phyloP scores from a whole-genome alignment of 64 coral and sea anemone species.

The Hydrozoanthus tunicans region DNA sequence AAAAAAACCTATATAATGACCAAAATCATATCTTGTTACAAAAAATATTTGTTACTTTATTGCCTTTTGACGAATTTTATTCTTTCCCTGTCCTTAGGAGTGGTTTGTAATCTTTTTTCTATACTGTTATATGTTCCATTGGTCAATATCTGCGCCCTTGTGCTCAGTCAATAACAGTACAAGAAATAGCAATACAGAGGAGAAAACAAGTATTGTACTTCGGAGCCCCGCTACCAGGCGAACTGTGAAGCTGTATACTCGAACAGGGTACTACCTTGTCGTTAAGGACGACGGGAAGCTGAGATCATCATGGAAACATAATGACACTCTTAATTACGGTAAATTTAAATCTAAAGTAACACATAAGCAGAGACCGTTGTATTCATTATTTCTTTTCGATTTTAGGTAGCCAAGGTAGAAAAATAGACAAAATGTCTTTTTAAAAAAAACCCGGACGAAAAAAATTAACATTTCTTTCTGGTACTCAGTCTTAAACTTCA shows the following conservation, averaged over 20 bases:
- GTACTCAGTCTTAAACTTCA: too few relatives aligned
- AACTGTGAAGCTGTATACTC: background rate
- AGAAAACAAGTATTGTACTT: background rate
- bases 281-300: slow-evolving; percentile 21
- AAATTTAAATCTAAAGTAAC: background rate
- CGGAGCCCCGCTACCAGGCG: background rate
- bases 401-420: background rate
- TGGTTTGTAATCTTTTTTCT: background rate
- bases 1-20: too few relatives aligned
- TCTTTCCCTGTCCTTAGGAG: background rate
- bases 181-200: background rate
- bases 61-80: background rate
- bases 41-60: too few relatives aligned
- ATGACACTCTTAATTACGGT: slow-evolving; percentile 14
- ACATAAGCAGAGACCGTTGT: background rate
- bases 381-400: background rate
- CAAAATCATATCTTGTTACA: too few relatives aligned
- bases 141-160: background rate
- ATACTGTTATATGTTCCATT: slow-evolving; percentile 1
- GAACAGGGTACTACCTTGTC: slow-evolving; percentile 41
- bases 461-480: too few relatives aligned
- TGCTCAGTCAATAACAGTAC: background rate
- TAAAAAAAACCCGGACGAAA: too few relatives aligned
- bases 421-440: background rate
- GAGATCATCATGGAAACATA: background rate